Evolutionary conservation across 2,888 invertebrate genomes (phyloP), one percentile per base, ranked within the genome.

Genomic region (Dexiosoma caninum): DNA sequence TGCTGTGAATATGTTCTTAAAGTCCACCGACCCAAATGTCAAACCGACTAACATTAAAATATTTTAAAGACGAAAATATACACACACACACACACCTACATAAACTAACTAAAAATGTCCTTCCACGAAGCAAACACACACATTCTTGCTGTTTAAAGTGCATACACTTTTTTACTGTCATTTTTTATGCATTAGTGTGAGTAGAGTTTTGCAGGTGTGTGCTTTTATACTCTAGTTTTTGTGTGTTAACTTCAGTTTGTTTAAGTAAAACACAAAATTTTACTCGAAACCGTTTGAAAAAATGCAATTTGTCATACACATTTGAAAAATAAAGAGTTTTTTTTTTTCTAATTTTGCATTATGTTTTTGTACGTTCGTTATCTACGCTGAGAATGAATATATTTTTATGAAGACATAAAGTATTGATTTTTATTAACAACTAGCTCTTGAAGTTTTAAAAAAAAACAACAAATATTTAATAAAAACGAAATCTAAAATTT

Each of bases 21-120:
- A 60, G 71, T 62, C 76, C 71, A 51, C 55, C 81, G 77, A 81
- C 81, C 81, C 72, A 81, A 67, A 81, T 81, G 69, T 57, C 72
- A 77, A 77, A 72, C 71, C 55, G 71, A 72, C 57, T 57, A 75
- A 59, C 67, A 75, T 62, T 42, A 78, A 60, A 71, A 72, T 64
- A 55, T 67, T 40, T 46, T 9, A 32, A 44, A 44, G 30, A 37
- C 7, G 14, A 14, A 37, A 21, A 23, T 40, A 16, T 21, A 4
- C 14, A n/a, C n/a, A 37, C 7, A 55, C 9, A 57, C 16, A 1
- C 19, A 23, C 19, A 35, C 37, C 55, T n/a, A 42, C 21, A n/a
- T n/a, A n/a, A n/a, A n/a, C n/a, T n/a, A n/a, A 49, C 27, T 37
- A 37, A 37, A 79, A 77, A 59, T 72, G 77, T 77, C 77, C 77